Base-by-base conservation (phyloP, 2,113 vertebrate genomes). In the Otolemur garnettii region DNA sequence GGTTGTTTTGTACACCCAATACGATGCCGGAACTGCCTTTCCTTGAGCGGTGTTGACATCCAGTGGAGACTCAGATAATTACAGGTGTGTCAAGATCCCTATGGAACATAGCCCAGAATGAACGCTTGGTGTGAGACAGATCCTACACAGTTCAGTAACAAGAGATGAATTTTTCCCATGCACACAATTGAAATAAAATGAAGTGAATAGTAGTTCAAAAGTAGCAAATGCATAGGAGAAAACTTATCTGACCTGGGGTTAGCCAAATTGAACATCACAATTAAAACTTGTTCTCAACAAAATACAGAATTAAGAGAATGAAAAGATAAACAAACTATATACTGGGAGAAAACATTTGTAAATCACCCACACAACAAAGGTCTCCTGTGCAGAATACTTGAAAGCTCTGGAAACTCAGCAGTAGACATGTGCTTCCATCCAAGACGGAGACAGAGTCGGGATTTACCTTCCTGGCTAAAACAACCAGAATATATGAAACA, bases 21-120 rank as follows among this genome's bases (percentile, higher is more conserved):
- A 57, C n/a, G 77, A 75, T 82, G 86, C 84, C 69, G 0, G 19
- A 97, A 96, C 78, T 95, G 97, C 75, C 96, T 98, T 98, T 62
- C 94, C 98, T 98, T 98, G 98, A 98, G 96, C 98, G 97, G 98
- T 98, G 95, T 98, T 98, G 98, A 99, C 98, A 99, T 98, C 98
- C 98, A 99, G 98, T 98, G 98, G 98, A 98, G 97, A 98, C 77
- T 97, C 94, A 84, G 96, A 98, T 98, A 98, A 98, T 98, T 98
- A 98, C 98, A 98, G 92, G 97, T 97, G 93, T 97, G 83, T 84
- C 60, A 93, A 97, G 96, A 83, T 93, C 93, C 91, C 94, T 30
- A 30, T 72, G 91, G 97, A 89, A 71, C 5, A 19, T 21, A 82
- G 38, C 11, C 72, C 33, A 30, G n/a, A 42, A 88, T 17, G 22